Base-by-base conservation (phyloP, 2,797 vertebrate species). In the Salarias fasciatus region DNA sequence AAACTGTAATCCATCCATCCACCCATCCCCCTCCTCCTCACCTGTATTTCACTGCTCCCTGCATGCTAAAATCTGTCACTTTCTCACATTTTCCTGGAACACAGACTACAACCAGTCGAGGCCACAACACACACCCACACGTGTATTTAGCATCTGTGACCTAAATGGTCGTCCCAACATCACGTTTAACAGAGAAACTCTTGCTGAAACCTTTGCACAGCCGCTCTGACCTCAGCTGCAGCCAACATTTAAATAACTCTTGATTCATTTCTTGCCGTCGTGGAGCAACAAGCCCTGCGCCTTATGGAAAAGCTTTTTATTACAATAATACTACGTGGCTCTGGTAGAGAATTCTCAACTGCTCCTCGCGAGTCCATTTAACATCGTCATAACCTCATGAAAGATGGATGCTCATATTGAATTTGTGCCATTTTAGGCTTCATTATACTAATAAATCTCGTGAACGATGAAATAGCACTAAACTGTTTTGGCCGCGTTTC, bases 341-440 rank as follows among this genome's bases (percentile, higher is more conserved):
- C 50, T 75, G 10, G 59, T 65, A 52, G 53, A 68, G 47, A 77
- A 69, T 75, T 64, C 43, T 65, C 33, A 51, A 44, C 52, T 76
- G 80, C 72, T 66, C 24, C 47, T n/a, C 52, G 82, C 63, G 52
- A 77, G 73, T 77, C 79, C 71, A 77, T 85, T 84, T 82, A 65
- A 40, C 63, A 42, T 62, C 55, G 63, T 18, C 65, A 65, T 77
- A 81, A 73, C 57, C 53, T 86, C 77, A 86, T 84, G 80, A 77
- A 72, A 77, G 80, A 81, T 77, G 68, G 80, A 86, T 77, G 71
- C 65, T 78, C 74, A 79, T 79, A 77, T 79, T 81, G 56, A 84
- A 76, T 79, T 84, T 15, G 57, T 77, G 78, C 50, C 79, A 84
- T 87, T 87, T 80, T 72, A 44, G 66, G 51, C 18, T 64, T 83